Evolutionary conservation across 2,888 invertebrate genomes (phyloP).

Genomic region (Andrena bicolor): DNA sequence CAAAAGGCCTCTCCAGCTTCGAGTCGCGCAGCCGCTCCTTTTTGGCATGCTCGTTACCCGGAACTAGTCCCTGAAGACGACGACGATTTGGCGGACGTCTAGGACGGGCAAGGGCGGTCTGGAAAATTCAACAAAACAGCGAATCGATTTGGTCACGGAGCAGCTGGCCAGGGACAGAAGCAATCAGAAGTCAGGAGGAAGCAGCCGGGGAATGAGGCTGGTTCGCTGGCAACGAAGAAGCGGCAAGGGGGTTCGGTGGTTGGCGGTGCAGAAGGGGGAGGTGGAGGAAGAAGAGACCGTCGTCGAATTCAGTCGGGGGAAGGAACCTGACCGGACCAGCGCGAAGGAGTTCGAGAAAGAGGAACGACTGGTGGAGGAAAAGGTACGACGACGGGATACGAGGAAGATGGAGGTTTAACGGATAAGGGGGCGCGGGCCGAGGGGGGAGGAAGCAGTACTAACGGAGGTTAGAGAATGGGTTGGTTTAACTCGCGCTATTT

Average conservation of each 20-base stretch:
- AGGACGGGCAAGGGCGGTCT: constrained; percentile 47
- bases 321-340: constrained; percentile 25
- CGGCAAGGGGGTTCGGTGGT: constrained; percentile 8
- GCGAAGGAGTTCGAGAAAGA: constrained; percentile 47
- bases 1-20: constrained; percentile 17
- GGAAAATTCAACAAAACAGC: constrained; percentile 74
- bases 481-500: constrained; percentile 80
- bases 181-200: constrained; percentile 79
- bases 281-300: constrained; percentile 14
- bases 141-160: constrained; percentile 79
- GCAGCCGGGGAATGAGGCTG: constrained; percentile 67
- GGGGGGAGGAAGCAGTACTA: constrained; percentile 35
- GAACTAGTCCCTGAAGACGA: constrained; percentile 60
- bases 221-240: constrained; percentile 38
- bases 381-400: constrained; percentile 1
- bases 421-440: background rate
- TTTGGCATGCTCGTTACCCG: constrained; percentile 59
- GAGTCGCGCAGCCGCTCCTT: constrained; percentile 39
- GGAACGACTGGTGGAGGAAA: constrained; percentile 19
- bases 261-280: background rate
- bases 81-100: constrained; percentile 40
- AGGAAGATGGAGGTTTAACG: constrained; percentile 4
- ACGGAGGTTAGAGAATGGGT: constrained; percentile 76
- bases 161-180: constrained; percentile 80
- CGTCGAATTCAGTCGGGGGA: constrained; percentile 39